Evolutionary conservation across 2,113 vertebrate species (phyloP), one percentile per base, ranked within the genome.

Genomic region (Engystomops pustulosus): DNA sequence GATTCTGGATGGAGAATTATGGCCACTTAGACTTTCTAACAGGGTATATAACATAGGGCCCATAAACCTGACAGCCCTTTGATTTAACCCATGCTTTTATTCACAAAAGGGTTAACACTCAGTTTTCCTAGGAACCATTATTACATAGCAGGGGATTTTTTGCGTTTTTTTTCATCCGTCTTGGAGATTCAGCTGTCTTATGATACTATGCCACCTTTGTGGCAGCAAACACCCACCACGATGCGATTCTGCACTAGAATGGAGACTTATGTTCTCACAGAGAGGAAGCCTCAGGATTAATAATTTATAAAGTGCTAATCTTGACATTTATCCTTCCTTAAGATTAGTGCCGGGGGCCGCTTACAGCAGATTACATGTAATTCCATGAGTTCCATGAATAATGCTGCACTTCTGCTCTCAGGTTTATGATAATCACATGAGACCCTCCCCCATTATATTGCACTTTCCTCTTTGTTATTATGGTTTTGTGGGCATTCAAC

Each of bases 241-340:
- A 25, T 6, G 1, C 1, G 44, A 11, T 45, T 6, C 41, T 47
- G 18, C n/a, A 30, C 23, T 15, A 41, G 68, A 71, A 44, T 44
- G 34, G 11, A 71, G 36, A 71, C 38, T 41, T 20, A 45, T 71
- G 38, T 23, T 32, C 72, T 34, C 25, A 49, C 49, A 55, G 17
- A 34, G 30, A 36, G 18, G 23, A 11, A 76, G 72, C 17, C 30
- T 23, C 1, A 14, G 75, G 75, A 78, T 60, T 78, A 78, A 55
- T 78, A 36, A 79, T 65, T 79, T 32, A 65, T 55, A 41, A 23
- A 38, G 45, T 55, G 65, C 65, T 81, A 51, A 80, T 80, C 30
- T 6, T 81, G 79, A 81, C 79, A 70, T 71, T 81, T n/a, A 69
- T 81, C 79, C 65, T 32, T 53, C 3, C 23, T 80, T 68, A 69